Evolutionary conservation across 1,140 invertebrate species (phyloP), one percentile per base, ranked within the genome.

Genomic region (Drosophila virilis): DNA sequence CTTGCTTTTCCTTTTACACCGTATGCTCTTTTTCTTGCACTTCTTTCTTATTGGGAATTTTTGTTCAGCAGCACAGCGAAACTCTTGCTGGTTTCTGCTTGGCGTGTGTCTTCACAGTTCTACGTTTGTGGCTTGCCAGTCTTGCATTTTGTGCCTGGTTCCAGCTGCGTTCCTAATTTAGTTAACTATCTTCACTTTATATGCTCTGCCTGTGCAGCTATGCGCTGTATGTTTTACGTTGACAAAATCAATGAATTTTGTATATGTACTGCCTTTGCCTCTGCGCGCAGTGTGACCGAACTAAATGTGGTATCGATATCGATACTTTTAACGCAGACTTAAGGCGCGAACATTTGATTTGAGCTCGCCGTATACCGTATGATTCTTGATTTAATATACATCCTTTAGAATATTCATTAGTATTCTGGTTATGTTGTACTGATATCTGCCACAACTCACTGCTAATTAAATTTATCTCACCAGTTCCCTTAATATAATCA

Each of bases 171-270:
- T 74, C 67, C 65, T 55, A 71, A 71, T 83, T 77, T 78, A 66
- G 59, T 83, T 77, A 62, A 69, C 43, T 86, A 65, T 74, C 48
- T 88, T 88, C 59, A 76, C 69, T 76, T 64, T 38, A 69, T 58
- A 52, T 74, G 57, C 62, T 78, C 62, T 74, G 58, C 61, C 64
- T 78, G 66, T 74, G 68, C 70, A 77, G 74, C 74, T 80, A 81
- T 85, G 68, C 74, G 73, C 62, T 82, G 61, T 86, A 58, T 91
- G 67, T 85, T 88, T 86, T 91, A 90, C 81, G 88, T 90, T 89
- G 85, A 90, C 86, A 91, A 91, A 91, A 89, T 90, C 85, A 90
- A 89, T 89, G 86, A 89, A 89, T 89, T 89, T 81, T 90, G 85
- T 89, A 90, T 89, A 78, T 89, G 82, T 80, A 67, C 74, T 54